phyloP scores from a whole-genome alignment of 2,888 invertebrate species.

The Rhingia campestris region DNA sequence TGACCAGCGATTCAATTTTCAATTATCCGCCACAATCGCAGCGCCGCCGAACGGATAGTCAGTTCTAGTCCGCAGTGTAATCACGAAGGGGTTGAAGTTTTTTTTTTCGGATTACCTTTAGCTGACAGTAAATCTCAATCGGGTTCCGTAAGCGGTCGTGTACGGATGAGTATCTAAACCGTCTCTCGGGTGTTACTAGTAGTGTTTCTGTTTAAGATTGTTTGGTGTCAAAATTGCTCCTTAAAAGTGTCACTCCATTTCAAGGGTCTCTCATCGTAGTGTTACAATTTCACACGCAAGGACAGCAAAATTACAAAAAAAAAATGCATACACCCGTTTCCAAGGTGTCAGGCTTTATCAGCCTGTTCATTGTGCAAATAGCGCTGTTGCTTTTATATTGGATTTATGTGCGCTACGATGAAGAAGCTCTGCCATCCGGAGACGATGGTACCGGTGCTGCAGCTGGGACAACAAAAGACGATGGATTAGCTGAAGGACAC shows the following conservation, averaged over 20 bases:
- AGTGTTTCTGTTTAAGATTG: neutral
- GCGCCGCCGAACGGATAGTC: neutral
- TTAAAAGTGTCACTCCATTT: slow-evolving; percentile 9
- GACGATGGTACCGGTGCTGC: slow-evolving; percentile 42
- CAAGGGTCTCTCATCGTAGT: neutral
- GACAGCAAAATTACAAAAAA: slow-evolving; percentile 58
- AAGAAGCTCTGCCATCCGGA: slow-evolving; percentile 78
- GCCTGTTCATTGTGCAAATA: slow-evolving; percentile 83
- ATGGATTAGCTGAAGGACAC: slow-evolving; percentile 80
- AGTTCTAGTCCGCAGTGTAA: slow-evolving; percentile 9
- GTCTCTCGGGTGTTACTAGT: slow-evolving; percentile 19
- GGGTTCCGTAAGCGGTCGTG: slow-evolving; percentile 59
- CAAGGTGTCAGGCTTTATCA: slow-evolving; percentile 82
- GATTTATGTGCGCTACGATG: slow-evolving; percentile 83
- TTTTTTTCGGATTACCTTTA: slow-evolving; percentile 18
- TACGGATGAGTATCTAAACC: slow-evolving; percentile 59
- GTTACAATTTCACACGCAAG: slow-evolving; percentile 33
- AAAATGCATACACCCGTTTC: slow-evolving; percentile 80
- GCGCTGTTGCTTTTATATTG: slow-evolving; percentile 84
- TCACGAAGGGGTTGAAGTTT: slow-evolving; percentile 55
- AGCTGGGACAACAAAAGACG: slow-evolving; percentile 76
- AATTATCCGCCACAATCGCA: slow-evolving; percentile 58
- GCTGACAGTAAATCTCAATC: slow-evolving; percentile 61
- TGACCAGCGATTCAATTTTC: slow-evolving; percentile 45
- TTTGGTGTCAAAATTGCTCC: slow-evolving; percentile 3